A percentile compares a stretch with the other conserved stretches of the same genome.
Evolutionary conservation across 2,113 vertebrate genomes (phyloP).

Genomic region (Naja naja): DNA sequence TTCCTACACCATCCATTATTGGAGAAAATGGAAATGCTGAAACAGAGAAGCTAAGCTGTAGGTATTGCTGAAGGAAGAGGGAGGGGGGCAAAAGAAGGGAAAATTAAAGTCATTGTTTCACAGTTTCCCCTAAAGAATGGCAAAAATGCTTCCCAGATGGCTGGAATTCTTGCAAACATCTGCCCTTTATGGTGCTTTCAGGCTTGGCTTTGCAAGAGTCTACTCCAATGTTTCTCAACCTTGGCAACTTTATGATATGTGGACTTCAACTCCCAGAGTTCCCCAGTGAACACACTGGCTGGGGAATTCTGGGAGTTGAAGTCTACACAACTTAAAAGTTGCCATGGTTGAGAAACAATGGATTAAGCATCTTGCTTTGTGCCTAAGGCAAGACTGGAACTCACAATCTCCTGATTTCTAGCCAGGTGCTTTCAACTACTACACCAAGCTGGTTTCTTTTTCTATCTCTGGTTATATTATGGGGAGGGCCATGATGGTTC

Average conservation of each 20-base stretch:
- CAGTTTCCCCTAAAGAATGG: constrained; percentile 19
- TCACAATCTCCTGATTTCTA: neutral
- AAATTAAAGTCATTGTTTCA: neutral
- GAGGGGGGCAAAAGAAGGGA: too few species aligned
- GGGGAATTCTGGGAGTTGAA: neutral
- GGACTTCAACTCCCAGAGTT: neutral
- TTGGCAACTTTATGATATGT: neutral
- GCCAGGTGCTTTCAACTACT: neutral
- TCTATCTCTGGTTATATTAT: neutral
- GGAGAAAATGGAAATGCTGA: constrained; percentile 70
- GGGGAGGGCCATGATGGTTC: neutral
- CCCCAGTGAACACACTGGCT: neutral
- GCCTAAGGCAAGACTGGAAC: neutral
- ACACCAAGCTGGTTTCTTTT: neutral
- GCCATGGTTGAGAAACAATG: neutral
- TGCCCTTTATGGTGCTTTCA: neutral
- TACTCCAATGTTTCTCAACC: neutral
- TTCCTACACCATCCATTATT: constrained; percentile 71
- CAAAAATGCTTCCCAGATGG: neutral
- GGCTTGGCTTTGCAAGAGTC: neutral
- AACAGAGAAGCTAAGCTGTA: constrained; percentile 44
- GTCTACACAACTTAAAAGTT: neutral
- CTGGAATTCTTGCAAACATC: neutral
- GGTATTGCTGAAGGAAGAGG: neutral
- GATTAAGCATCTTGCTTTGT: neutral